A percentile compares a stretch with the other conserved stretches of the same genome.
Evolutionary conservation across 2,113 vertebrate species (phyloP).

Genomic region (Deroptyus accipitrinus): DNA sequence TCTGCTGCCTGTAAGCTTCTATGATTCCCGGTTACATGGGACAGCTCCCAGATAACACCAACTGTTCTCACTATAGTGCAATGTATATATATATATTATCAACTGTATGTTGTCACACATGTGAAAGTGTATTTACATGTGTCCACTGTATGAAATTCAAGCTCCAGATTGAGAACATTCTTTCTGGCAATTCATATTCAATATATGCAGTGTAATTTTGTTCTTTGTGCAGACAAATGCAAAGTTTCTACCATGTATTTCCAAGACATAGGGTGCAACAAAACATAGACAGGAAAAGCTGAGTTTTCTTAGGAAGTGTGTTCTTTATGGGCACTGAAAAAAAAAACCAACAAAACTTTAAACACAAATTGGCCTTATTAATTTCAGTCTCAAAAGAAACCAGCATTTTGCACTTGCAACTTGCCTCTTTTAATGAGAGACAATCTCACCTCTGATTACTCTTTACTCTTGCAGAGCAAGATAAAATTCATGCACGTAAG

Average conservation of each 20-base stretch:
- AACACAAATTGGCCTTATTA: not conserved
- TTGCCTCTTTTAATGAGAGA: not conserved
- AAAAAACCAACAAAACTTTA: not conserved
- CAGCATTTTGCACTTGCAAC: conserved; percentile 4
- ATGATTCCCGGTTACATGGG: not conserved
- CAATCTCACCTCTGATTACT: not conserved
- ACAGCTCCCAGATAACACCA: not conserved
- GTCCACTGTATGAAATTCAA: not conserved
- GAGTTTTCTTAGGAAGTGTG: not conserved
- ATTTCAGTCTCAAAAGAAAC: conserved; percentile 44
- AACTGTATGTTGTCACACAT: not conserved
- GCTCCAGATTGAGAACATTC: not conserved
- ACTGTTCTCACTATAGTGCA: not conserved
- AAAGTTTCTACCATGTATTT: not conserved
- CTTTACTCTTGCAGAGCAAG: not conserved
- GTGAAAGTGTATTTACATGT: not conserved
- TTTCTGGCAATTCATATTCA: not conserved
- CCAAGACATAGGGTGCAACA: not conserved
- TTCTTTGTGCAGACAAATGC: not conserved
- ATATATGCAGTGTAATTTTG: not conserved
- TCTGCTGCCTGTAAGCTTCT: not conserved
- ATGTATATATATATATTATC: not conserved
- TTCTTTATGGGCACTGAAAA: not conserved
- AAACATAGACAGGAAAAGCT: not conserved
- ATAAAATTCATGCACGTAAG: not conserved